These are phyloP conservation scores for Helostoma temminkii DNA, from an alignment of 2,797 vertebrate species.

Conservation along the genomic window DNA sequence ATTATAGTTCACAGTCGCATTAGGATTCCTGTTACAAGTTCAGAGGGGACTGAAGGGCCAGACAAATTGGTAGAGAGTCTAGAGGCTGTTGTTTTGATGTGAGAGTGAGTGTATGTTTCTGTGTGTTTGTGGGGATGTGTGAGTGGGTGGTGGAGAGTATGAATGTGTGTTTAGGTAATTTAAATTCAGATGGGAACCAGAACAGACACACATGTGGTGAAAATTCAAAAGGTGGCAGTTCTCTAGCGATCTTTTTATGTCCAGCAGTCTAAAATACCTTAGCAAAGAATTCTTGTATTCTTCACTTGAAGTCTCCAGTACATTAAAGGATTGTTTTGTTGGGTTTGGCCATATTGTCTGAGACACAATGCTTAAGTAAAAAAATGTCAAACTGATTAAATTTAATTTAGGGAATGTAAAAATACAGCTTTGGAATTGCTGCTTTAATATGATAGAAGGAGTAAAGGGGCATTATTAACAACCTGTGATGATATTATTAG, in stretches of 20 bases:
- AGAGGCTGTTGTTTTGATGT: constrained; percentile 51
- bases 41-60: constrained; percentile 41
- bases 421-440: background rate
- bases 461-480: background rate
- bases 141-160: constrained; percentile 22
- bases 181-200: constrained; percentile 7
- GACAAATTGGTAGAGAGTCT: constrained; percentile 46
- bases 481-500: too few species aligned
- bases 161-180: constrained; percentile 29
- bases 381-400: background rate
- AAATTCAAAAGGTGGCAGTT: background rate
- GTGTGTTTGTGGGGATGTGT: constrained; percentile 17
- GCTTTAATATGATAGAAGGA: background rate
- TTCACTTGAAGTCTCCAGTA: too few species aligned
- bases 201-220: constrained; percentile 8
- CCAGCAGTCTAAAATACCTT: background rate
- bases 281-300: background rate
- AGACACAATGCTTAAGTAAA: too few species aligned
- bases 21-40: constrained; percentile 59
- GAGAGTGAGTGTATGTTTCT: constrained; percentile 18
- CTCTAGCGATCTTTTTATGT: background rate
- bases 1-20: constrained; percentile 39
- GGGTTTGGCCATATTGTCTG: background rate
- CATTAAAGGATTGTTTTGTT: too few species aligned
- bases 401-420: background rate